Conservation (phyloP, 2,888 invertebrate species). For the Pollenia amentaria region DNA sequence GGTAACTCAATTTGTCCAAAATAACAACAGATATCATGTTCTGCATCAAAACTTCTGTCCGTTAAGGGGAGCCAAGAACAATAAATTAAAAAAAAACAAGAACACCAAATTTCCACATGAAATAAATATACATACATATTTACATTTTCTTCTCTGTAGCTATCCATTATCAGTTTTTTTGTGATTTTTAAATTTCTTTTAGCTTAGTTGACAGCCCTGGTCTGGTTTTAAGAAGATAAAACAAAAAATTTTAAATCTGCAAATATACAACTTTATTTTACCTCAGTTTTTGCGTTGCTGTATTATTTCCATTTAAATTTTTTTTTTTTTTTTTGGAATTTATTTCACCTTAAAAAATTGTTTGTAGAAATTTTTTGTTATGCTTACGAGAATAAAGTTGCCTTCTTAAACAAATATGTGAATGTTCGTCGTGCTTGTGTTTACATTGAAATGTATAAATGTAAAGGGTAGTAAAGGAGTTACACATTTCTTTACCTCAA, state of each 20-base stretch:
- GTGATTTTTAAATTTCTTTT: neutral
- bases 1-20: too few species aligned
- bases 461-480: neutral
- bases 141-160: too few species aligned
- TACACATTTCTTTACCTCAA: slow-evolving; percentile 23
- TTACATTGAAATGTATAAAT: neutral
- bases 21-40: too few species aligned
- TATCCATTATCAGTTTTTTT: too few species aligned
- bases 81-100: too few species aligned
- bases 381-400: slow-evolving; percentile 1
- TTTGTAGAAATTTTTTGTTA: neutral
- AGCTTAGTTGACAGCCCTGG: neutral
- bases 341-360: neutral
- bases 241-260: neutral
- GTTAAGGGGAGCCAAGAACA: too few species aligned
- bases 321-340: too few species aligned
- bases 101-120: too few species aligned
- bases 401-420: neutral
- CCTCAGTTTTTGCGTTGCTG: neutral
- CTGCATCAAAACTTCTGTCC: too few species aligned
- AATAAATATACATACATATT: too few species aligned
- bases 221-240: slow-evolving; percentile 18
- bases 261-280: neutral
- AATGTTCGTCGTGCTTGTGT: neutral
- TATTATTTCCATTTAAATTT: neutral